These are phyloP conservation scores for Suillia variegata DNA, from an alignment of 2,888 invertebrate genomes.

Conservation along the genomic window DNA sequence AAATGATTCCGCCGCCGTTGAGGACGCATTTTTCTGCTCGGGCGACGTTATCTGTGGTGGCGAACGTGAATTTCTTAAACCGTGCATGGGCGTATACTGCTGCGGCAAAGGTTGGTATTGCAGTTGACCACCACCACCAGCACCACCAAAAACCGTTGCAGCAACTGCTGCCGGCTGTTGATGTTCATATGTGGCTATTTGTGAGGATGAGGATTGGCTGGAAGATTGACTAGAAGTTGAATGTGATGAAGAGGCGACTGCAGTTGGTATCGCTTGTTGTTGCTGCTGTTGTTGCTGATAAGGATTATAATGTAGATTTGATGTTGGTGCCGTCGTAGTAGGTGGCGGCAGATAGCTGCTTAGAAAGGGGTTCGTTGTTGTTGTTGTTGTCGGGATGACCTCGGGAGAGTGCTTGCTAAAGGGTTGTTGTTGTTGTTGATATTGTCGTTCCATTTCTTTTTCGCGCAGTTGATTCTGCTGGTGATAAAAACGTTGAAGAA, in stretches of 20 bases:
- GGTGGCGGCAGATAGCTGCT: constrained; percentile 48
- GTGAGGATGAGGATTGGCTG: constrained; percentile 48
- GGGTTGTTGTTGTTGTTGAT: constrained; percentile 30
- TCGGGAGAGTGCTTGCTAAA: constrained; percentile 5
- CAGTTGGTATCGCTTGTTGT: constrained; percentile 29
- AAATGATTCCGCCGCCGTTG: constrained; percentile 17
- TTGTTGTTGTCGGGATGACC: constrained; percentile 12
- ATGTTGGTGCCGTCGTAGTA: constrained; percentile 33
- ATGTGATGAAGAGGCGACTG: constrained; percentile 42
- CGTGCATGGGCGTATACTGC: constrained; percentile 29
- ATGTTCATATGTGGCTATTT: constrained; percentile 32
- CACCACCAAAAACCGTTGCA: constrained; percentile 38
- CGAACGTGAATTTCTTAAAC: constrained; percentile 31
- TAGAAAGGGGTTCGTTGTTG: constrained; percentile 57
- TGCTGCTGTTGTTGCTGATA: constrained; percentile 18
- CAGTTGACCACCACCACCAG: constrained; percentile 38
- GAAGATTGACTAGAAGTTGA: constrained; percentile 59
- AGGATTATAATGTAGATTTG: background rate
- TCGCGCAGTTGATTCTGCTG: constrained; percentile 75
- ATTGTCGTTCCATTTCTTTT: constrained; percentile 57
- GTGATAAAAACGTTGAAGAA: constrained; percentile 78
- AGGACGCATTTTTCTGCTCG: constrained; percentile 26
- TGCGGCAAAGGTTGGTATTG: constrained; percentile 52
- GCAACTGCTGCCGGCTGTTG: constrained; percentile 12
- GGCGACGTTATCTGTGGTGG: constrained; percentile 32